Evolutionary conservation across 2,888 invertebrate species (phyloP).

Genomic region (Caenorhabditis becei): DNA sequence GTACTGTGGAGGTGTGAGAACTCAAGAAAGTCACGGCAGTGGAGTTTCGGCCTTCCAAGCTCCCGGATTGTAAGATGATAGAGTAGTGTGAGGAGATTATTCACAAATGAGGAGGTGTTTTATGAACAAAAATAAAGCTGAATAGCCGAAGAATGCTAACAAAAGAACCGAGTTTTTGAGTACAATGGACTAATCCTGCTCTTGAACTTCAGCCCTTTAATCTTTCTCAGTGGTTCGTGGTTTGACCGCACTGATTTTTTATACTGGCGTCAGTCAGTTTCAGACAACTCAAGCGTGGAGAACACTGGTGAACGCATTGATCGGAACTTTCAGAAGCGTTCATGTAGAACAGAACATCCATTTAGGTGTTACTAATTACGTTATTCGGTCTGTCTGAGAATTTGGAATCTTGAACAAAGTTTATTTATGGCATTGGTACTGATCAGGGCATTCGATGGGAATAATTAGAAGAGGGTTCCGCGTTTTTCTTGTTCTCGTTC

Average conservation of each 20-base stretch:
- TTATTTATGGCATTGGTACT: too few species aligned
- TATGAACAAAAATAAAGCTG: too few species aligned
- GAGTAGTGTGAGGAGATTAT: too few species aligned
- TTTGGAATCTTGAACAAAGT: slow-evolving; percentile 7
- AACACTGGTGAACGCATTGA: too few species aligned
- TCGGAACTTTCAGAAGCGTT: not conserved
- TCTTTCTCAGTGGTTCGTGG: not conserved
- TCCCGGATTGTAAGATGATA: too few species aligned
- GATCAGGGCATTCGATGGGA: too few species aligned
- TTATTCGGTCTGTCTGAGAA: not conserved
- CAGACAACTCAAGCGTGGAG: not conserved
- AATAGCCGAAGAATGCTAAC: not conserved
- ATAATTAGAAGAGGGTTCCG: slow-evolving; percentile 90
- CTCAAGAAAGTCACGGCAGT: not conserved
- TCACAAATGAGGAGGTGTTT: too few species aligned
- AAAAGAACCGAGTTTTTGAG: not conserved
- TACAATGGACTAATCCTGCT: not conserved
- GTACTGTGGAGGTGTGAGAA: slow-evolving; percentile 2
- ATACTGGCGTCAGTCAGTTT: not conserved
- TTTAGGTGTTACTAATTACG: not conserved
- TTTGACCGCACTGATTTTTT: not conserved
- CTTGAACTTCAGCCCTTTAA: not conserved
- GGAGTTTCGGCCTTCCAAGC: too few species aligned
- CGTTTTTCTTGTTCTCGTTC: slow-evolving; percentile 94
- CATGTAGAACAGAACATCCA: not conserved